Evolutionary conservation across 2,113 vertebrate species (phyloP).

Genomic region (Coturnix japonica): DNA sequence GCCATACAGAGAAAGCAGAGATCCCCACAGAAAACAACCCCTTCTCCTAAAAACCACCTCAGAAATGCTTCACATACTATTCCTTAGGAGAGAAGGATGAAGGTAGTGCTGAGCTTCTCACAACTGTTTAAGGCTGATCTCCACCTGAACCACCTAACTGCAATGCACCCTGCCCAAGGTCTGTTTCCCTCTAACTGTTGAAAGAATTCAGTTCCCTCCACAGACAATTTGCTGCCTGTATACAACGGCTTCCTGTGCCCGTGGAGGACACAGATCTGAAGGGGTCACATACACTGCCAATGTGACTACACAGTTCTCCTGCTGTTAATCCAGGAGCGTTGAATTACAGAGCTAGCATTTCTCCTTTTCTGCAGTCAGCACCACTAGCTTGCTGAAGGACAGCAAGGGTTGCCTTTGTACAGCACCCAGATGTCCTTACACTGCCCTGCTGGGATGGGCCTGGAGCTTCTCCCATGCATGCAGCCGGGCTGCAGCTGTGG

Average conservation of each 20-base stretch:
- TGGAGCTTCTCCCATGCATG: neutral
- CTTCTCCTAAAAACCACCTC: neutral
- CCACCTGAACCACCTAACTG: neutral
- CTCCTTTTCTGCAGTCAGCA: neutral
- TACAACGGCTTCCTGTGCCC: neutral
- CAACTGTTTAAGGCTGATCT: neutral
- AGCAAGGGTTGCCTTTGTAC: too few relatives aligned
- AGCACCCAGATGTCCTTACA: neutral
- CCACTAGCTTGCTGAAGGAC: neutral
- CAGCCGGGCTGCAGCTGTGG: rapidly evolving
- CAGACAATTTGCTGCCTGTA: neutral
- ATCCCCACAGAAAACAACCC: neutral
- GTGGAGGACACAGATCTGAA: neutral
- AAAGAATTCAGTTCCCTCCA: neutral
- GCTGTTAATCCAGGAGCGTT: neutral
- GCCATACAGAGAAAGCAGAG: neutral
- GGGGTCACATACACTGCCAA: neutral
- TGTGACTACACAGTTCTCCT: neutral
- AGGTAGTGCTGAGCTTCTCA: neutral
- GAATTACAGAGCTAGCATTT: neutral
- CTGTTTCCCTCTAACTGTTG: neutral
- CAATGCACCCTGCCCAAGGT: neutral
- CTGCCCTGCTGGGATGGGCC: neutral
- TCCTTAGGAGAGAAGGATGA: neutral
- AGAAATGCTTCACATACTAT: neutral